Evolutionary conservation across 2,888 invertebrate genomes (phyloP), one percentile per base, ranked within the genome.

Genomic region (Diarsia dahlii): DNA sequence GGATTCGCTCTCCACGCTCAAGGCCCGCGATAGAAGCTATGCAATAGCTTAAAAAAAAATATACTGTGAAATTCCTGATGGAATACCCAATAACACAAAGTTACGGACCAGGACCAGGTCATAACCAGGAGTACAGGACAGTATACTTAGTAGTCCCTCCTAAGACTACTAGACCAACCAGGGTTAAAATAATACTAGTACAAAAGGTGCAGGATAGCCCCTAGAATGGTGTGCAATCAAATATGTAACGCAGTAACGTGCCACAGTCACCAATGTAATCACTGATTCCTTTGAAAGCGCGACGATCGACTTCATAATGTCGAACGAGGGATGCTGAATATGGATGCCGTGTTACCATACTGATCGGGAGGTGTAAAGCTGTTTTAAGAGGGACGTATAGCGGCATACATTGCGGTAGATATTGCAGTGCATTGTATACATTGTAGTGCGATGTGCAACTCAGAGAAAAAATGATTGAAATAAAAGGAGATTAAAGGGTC

Each of bases 221-320:
- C 63, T 20, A 28, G n/a, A 60, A 60, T 28, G 8, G 48, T 20
- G 12, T 54, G 71, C 64, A 83, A 80, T 84, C 84, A 83, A 78
- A 83, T 76, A 84, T 74, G 78, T 63, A 45, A 45, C n/a, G 13
- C 63, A 45, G 15, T 73, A 75, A 58, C 62, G 4, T 45, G 60
- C 45, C 28, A 62, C 73, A 34, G 74, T 72, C 84, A 64, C 64
- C 68, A 62, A 71, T 70, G 52, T 75, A 70, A 81, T 85, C 78
- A 81, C 58, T 34, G 62, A 69, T 75, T 64, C 84, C 81, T 85
- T 85, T 85, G 85, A 78, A 64, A 4, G n/a, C 48, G 20, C 52
- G 54, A 64, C 67, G 81, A 81, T 84, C 84, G 81, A 76, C 72
- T 86, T 65, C 69, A 64, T 86, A 78, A 86, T 79, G 71, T 56